Evolutionary conservation across 2,113 vertebrate genomes (phyloP).

Genomic region (Pteronura brasiliensis): DNA sequence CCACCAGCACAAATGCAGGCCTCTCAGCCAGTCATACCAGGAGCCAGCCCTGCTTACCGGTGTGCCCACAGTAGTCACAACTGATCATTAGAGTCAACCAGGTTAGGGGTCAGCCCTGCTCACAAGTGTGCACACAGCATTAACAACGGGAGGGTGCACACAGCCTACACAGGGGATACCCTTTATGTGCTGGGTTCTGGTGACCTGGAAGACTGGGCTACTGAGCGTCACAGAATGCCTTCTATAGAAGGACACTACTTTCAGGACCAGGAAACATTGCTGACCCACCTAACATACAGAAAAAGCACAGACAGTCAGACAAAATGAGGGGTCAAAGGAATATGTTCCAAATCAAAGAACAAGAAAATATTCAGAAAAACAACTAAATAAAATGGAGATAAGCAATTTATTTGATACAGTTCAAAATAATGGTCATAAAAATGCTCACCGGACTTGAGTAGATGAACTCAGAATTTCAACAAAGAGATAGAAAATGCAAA

Average conservation of each 20-base stretch:
- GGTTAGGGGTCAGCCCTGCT: background rate
- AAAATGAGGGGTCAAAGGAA: background rate
- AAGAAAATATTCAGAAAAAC: background rate
- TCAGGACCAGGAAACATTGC: background rate
- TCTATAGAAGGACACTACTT: background rate
- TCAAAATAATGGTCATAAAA: background rate
- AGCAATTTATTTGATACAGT: background rate
- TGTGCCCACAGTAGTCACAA: background rate
- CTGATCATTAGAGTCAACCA: background rate
- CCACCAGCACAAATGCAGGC: background rate
- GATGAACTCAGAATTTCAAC: background rate
- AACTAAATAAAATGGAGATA: background rate
- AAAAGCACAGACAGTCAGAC: background rate
- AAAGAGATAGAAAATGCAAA: background rate
- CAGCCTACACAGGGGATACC: background rate
- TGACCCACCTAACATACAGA: background rate
- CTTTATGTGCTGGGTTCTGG: background rate
- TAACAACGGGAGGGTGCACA: background rate
- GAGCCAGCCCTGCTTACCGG: background rate
- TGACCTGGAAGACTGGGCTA: background rate
- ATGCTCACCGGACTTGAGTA: background rate
- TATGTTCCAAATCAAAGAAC: background rate
- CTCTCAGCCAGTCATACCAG: background rate
- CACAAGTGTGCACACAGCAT: background rate
- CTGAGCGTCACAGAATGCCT: background rate